phyloP scores from a whole-genome alignment of 2,888 invertebrate genomes.

The Liopterus haemorrhoidalis region DNA sequence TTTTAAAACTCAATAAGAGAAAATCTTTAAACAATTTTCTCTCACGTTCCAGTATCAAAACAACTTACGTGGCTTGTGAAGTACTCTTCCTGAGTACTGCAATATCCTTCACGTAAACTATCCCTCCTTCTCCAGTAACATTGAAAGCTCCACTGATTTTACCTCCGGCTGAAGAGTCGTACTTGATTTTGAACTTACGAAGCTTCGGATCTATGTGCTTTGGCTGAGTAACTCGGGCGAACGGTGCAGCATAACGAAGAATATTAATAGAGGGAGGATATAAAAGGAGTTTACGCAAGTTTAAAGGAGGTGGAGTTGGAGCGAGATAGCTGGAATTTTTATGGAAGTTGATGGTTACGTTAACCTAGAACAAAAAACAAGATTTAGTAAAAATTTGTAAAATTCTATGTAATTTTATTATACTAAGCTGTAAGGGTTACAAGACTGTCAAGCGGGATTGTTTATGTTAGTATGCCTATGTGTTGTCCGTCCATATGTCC shows the following conservation, averaged over 20 bases:
- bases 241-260: conserved; percentile 46
- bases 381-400: background rate
- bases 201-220: conserved; percentile 29
- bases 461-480: too few species aligned
- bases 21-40: too few species aligned
- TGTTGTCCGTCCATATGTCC: too few species aligned
- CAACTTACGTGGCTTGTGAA: conserved; percentile 11
- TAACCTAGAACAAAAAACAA: conserved; percentile 31
- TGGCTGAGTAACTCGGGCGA: conserved; percentile 48
- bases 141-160: conserved; percentile 45
- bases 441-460: too few species aligned
- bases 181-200: conserved; percentile 8
- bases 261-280: conserved; percentile 41
- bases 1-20: too few species aligned
- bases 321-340: conserved; percentile 21
- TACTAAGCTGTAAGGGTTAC: too few species aligned
- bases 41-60: too few species aligned
- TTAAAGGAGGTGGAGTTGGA: conserved; percentile 5
- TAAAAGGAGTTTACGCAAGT: conserved; percentile 17
- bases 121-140: conserved; percentile 52
- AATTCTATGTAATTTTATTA: too few species aligned
- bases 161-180: conserved; percentile 17
- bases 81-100: conserved; percentile 40
- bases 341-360: conserved; percentile 30
- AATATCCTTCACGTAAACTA: conserved; percentile 52